Evolutionary conservation across 2,113 vertebrate genomes (phyloP), one percentile per base, ranked within the genome.

Genomic region (Athene noctua): DNA sequence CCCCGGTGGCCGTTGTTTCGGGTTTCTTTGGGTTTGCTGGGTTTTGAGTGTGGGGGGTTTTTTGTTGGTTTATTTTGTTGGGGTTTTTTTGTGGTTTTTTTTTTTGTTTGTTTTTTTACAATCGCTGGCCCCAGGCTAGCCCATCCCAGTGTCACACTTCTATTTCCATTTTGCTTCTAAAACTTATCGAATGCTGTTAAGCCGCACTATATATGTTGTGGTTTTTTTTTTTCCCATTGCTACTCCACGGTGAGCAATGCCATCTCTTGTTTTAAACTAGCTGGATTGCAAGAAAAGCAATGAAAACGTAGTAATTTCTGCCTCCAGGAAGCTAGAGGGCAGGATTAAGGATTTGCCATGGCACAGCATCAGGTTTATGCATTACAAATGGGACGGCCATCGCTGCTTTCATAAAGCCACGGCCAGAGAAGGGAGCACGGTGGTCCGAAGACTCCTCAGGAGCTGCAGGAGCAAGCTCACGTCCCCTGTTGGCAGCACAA

Each of bases 371-470:
- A 11, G 27, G 58, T 34, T 6, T 32, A 13, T 3, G 46, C 46
- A 21, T 34, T 32, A 3, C 38, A 32, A 22, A 32, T 4, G 20
- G 21, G 66, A 58, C 0, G 15, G 55, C 26, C 29, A 13, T 15
- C 59, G 1, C 23, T 4, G 19, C 11, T 26, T 16, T 6, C 3
- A 38, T 29, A 10, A 7, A 27, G 57, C 25, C 62, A 9, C 12
- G 4, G 55, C 34, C 51, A 8, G 25, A 5, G 34, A 6, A 7
- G 36, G 13, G 8, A 51, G 23, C 0, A 3, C 1, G 11, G 36
- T 5, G 47, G 12, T 13, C 22, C 14, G 0, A 40, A 22, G 55
- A 15, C 12, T 3, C 12, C 38, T 58, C 52, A 0, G 32, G 54
- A 32, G 36, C 42, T 6, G 27, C 13, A 5, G 32, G 22, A 22